Base-by-base conservation (phyloP, 1,140 invertebrate genomes). In the Drosophila sulfurigaster region DNA sequence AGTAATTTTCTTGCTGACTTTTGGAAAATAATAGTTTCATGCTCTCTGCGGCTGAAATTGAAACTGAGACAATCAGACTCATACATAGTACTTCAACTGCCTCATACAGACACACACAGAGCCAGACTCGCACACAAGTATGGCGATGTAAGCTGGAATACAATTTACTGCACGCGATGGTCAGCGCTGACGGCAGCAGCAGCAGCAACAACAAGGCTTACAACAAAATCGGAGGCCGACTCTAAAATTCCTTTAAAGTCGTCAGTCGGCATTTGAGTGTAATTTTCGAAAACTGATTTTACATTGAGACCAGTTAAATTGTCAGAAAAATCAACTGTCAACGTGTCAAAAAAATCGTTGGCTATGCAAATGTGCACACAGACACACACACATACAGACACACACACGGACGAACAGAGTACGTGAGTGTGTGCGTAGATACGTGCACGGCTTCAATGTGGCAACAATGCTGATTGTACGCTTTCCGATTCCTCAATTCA, bases 321-420 rank as follows among this genome's bases (percentile, higher is more conserved):
- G 91, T 92, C 91, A 92, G 91, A 92, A 91, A 92, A 92, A 92
- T 92, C 91, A 92, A 87, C 90, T 92, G 91, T 92, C 91, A 92
- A 90, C 91, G 86, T 92, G 91, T 92, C 91, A 92, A 91, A 92
- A 92, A 92, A 92, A 91, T 91, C 86, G 85, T 89, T 89, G 85
- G 87, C 85, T 85, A 89, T 90, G 86, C 78, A 81, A 89, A 89
- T 87, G 79, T 62, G 78, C 58, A 78, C 60, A 68, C 41, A 81
- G 49, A 78, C 58, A 63, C 32, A 62, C 35, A 56, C 28, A 60
- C 56, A 38, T 13, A 41, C 6, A 43, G 3, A 54, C 30, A 56
- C 16, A 56, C 8, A 20, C 1, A 35, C 20, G 3, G 20, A 25
- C 20, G 20, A 25, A 11, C 30, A 46, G 64, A 11, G 35, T 16